Evolutionary conservation across 2,888 invertebrate species (phyloP), one percentile per base, ranked within the genome.

Genomic region (Polyommatus icarus): DNA sequence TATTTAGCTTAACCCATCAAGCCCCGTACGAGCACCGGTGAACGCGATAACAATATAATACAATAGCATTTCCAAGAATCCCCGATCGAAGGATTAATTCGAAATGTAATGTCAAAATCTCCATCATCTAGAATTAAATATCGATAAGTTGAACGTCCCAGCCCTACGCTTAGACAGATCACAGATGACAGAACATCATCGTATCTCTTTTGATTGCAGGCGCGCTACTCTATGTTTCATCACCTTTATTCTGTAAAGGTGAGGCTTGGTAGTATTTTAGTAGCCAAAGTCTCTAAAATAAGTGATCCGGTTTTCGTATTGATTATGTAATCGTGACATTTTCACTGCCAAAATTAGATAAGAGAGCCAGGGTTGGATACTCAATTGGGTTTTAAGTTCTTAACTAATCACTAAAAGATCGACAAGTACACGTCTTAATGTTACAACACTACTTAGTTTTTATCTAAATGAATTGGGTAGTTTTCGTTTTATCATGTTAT

Each of bases 161-260:
- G 6, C 75, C 54, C 75, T 75, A 75, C 7, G 24, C 54, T 50
- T 54, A 50, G 75, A 50, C 40, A 75, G 50, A 54, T 67, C 67
- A 29, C 75, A 50, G 54, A 75, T 67, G 29, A 29, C 75, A 50
- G 75, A 50, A 29, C 50, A 50, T 29, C 75, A 75, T 54, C 75
- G 8, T 75, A 75, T 54, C 15, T 72, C 72, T 75, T 75, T 75
- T 75, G 75, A 75, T 75, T 54, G 75, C 75, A 50, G 75, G 5
- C 36, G 72, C 46, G 73, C 75, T 24, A 24, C 46, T 20, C 54
- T 40, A 50, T 50, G 20, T 24, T 7, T 75, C 54, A 24, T 29
- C 73, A 15, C 24, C 12, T 73, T 73, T 46, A 73, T 10, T 73
- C 12, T 5, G 12, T 46, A 73, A 73, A 73, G 20, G 20, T 61